Conservation (phyloP, 2,888 invertebrate species). For the Andrena bucephala region DNA sequence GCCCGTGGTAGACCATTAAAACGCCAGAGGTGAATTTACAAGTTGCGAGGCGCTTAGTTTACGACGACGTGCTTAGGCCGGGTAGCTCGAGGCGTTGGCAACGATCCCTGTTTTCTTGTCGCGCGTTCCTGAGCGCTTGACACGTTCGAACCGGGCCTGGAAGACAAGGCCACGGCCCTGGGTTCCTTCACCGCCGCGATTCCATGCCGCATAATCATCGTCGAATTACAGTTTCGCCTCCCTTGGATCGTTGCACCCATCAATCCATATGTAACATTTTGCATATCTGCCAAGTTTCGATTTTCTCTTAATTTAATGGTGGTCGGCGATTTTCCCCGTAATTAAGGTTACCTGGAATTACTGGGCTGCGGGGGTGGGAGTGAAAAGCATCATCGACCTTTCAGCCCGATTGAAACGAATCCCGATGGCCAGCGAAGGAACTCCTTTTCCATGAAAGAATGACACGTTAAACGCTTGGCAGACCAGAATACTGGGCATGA, state of each 20-base stretch:
- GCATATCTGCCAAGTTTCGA: neutral
- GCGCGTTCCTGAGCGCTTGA: constrained; percentile 61
- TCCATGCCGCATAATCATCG: constrained; percentile 22
- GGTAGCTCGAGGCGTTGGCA: constrained; percentile 72
- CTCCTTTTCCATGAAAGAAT: constrained; percentile 53
- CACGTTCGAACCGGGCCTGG: constrained; percentile 70
- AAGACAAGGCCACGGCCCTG: constrained; percentile 69
- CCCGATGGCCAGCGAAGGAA: neutral
- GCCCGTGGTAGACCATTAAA: constrained; percentile 82
- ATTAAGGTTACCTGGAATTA: neutral
- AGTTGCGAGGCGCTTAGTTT: constrained; percentile 80
- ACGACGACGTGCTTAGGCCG: constrained; percentile 78
- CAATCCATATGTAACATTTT: neutral
- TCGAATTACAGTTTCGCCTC: constrained; percentile 10
- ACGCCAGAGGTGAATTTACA: constrained; percentile 83
- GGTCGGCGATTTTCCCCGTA: neutral
- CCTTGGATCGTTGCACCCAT: neutral
- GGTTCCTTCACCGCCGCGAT: constrained; percentile 41
- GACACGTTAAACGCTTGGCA: constrained; percentile 57
- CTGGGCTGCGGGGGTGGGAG: neutral
- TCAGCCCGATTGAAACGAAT: neutral
- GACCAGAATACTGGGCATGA: constrained; percentile 60
- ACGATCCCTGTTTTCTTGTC: constrained; percentile 73
- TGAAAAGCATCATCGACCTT: neutral
- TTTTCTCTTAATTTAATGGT: neutral